A percentile compares a stretch with the other conserved stretches of the same genome.
phyloP scores from a whole-genome alignment of 2,888 invertebrate genomes.

The Slavum lentiscoides region DNA sequence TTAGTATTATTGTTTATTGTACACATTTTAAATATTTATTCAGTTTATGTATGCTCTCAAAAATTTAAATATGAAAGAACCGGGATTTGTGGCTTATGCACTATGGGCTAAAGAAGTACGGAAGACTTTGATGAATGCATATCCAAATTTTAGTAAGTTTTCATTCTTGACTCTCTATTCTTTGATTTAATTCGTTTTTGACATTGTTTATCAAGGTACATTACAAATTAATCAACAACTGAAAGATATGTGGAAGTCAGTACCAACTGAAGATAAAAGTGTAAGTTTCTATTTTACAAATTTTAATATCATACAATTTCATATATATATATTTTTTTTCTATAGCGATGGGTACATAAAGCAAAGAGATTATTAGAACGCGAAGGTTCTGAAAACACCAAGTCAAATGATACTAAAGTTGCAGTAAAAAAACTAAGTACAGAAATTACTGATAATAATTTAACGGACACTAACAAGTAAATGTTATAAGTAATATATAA shows the following conservation, averaged over 20 bases:
- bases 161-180: background rate
- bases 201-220: constrained; percentile 66
- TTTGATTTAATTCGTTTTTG: constrained; percentile 1
- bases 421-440: background rate
- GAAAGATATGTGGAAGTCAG: constrained; percentile 87
- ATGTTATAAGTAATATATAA: background rate
- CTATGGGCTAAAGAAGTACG: constrained; percentile 86
- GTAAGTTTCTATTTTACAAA: constrained; percentile 58
- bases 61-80: constrained; percentile 63
- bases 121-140: constrained; percentile 71
- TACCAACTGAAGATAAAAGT: constrained; percentile 65
- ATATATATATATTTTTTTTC: background rate
- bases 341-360: constrained; percentile 54
- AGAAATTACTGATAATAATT: constrained; percentile 27
- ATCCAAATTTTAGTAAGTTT: constrained; percentile 72
- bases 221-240: constrained; percentile 80
- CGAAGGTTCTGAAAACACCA: constrained; percentile 9
- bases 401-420: constrained; percentile 1
- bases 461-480: background rate
- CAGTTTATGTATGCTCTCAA: constrained; percentile 48
- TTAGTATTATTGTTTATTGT: background rate
- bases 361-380: constrained; percentile 52
- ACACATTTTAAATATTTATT: background rate
- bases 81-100: constrained; percentile 85
- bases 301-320: background rate